phyloP scores from a whole-genome alignment of 2,113 vertebrate genomes.

The Leucoraja erinaceus region DNA sequence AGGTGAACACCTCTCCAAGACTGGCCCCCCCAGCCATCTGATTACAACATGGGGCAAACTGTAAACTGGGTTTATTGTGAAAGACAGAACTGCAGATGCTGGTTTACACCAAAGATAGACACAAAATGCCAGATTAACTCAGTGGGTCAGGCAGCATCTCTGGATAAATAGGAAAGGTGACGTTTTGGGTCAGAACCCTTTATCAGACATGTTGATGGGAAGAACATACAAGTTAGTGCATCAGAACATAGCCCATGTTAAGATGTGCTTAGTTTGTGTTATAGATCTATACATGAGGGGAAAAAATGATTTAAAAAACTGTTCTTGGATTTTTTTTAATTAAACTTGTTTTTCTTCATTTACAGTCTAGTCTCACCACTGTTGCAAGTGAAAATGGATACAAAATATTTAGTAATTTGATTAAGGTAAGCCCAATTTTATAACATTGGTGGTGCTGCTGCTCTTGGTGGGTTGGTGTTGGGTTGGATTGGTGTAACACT shows the following conservation, averaged over 20 bases:
- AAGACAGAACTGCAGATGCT: no score
- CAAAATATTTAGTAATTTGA: conserved; percentile 67
- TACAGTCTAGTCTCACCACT: conserved; percentile 65
- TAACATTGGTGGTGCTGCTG: background rate
- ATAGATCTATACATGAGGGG: background rate
- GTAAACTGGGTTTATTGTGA: background rate
- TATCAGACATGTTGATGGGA: no score
- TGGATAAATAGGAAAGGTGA: no score
- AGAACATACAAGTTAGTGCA: no score
- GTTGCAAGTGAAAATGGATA: conserved; percentile 75
- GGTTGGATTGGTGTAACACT: background rate
- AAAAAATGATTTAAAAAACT: conserved; percentile 45
- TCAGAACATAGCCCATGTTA: background rate
- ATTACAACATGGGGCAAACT: background rate
- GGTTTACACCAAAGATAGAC: no score
- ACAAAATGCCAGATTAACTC: no score
- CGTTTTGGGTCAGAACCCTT: no score
- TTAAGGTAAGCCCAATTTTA: conserved; percentile 62
- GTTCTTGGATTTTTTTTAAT: conserved; percentile 43
- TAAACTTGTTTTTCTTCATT: conserved; percentile 39
- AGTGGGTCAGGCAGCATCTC: no score
- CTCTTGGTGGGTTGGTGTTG: no score
- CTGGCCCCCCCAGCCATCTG: background rate
- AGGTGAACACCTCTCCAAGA: background rate
- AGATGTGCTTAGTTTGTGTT: background rate